Base-by-base conservation (phyloP, 2,888 invertebrate genomes). In the Apodemia duryi region DNA sequence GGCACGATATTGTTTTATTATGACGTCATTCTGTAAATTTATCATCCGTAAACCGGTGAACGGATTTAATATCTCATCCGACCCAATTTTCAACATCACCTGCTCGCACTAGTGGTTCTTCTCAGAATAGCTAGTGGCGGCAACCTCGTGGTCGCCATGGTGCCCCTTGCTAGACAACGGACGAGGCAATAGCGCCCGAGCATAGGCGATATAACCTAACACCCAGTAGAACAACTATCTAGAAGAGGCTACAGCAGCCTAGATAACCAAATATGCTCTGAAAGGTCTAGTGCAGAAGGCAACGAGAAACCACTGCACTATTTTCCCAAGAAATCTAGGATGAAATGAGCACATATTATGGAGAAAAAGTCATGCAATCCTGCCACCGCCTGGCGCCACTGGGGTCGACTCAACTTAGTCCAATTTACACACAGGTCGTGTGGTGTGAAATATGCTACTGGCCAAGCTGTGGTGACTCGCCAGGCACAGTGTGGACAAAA, bases 371-470 rank as follows among this genome's bases (percentile, higher is more conserved):
- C 52, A 68, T 68, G 63, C 65, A 13, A 68, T 52, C 67, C 68
- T 66, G 65, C 35, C 62, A 63, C 64, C 66, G 65, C 60, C 64
- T 65, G 65, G 68, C 68, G 67, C 67, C 65, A 65, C 62, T 64
- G 21, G 21, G 21, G 21, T 21, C 21, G 21, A 21, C 21, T 21
- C 21, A 21, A 21, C 21, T 21, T 21, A 21, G 21, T 21, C 21
- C 21, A 21, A 21, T 21, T 21, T 21, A 21, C 21, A 21, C 21
- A 21, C 21, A 21, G 69, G 43, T 65, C 65, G n/a, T 68, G 63
- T 70, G 69, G 68, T 70, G 71, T 66, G 71, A 71, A 70, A 32
- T 71, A 65, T 71, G 68, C 67, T 70, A 71, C 68, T 67, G 69
- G 71, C 65, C 64, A 57, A 67, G 29, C 66, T 69, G 68, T 6